Evolutionary conservation across 2,888 invertebrate species (phyloP).

Genomic region (Epirrita christyi): DNA sequence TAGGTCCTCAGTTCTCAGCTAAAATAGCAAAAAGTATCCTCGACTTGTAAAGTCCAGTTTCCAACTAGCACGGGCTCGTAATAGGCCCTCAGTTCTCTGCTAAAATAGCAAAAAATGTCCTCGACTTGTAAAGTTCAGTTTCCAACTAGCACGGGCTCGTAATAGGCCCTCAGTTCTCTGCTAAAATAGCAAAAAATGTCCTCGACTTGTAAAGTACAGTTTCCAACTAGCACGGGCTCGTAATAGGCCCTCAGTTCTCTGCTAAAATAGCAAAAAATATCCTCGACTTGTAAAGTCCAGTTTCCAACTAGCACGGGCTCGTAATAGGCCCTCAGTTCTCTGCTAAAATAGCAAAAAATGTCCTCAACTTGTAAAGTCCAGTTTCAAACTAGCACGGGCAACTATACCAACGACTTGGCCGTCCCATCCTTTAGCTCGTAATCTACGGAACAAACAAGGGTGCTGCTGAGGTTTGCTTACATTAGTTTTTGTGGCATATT

Average conservation of each 20-base stretch:
- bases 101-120: slow-evolving; percentile 7
- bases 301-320: slow-evolving; percentile 14
- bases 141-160: slow-evolving; percentile 16
- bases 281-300: slow-evolving; percentile 10
- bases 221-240: slow-evolving; percentile 14
- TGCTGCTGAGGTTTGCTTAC: slow-evolving; percentile 45
- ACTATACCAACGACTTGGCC: slow-evolving; percentile 34
- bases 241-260: too few relatives aligned
- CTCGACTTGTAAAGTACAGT: slow-evolving; percentile 13
- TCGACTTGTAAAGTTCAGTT: slow-evolving; percentile 13
- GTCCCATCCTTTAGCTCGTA: slow-evolving; percentile 54
- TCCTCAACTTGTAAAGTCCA: slow-evolving; percentile 7
- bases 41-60: slow-evolving; percentile 15
- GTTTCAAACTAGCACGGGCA: slow-evolving; percentile 17
- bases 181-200: slow-evolving; percentile 7
- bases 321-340: not conserved
- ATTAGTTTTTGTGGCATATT: slow-evolving; percentile 55
- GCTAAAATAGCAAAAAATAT: slow-evolving; percentile 7
- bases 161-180: too few relatives aligned
- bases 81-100: too few relatives aligned
- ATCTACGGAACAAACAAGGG: slow-evolving; percentile 69
- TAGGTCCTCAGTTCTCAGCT: too few relatives aligned
- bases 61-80: slow-evolving; percentile 18
- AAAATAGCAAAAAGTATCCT: slow-evolving; percentile 5
- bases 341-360: slow-evolving; percentile 8